Conservation (phyloP, 1,140 invertebrate genomes). For the Drosophila grimshawi region DNA sequence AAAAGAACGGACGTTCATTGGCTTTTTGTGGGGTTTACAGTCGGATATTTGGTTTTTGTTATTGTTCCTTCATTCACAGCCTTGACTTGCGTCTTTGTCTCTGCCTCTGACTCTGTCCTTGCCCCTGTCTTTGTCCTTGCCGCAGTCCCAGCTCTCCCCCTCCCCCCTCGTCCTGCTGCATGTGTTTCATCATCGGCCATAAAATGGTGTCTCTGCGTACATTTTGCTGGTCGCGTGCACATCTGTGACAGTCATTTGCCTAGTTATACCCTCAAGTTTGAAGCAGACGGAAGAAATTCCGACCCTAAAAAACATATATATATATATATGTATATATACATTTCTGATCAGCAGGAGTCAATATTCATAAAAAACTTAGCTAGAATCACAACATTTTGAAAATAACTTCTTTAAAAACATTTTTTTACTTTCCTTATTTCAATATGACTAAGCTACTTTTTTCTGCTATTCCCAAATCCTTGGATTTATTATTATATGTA, state of each 20-base stretch:
- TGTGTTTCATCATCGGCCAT: conserved; percentile 52
- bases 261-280: conserved; percentile 6
- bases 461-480: too few species aligned
- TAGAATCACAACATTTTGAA: too few species aligned
- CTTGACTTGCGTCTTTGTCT: conserved; percentile 31
- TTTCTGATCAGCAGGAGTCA: too few species aligned
- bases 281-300: too few species aligned
- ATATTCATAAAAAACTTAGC: too few species aligned
- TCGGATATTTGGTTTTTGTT: conserved; percentile 74
- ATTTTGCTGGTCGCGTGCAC: conserved; percentile 63
- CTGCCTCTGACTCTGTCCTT: too few species aligned
- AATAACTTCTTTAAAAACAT: too few species aligned
- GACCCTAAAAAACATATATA: not conserved
- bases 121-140: not conserved
- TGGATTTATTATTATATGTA: too few species aligned
- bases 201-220: conserved; percentile 69
- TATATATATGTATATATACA: too few species aligned
- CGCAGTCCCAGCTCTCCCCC: not conserved
- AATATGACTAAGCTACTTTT: too few species aligned
- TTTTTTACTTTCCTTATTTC: too few species aligned
- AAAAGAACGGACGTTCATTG: conserved; percentile 65
- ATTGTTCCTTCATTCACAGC: conserved; percentile 66
- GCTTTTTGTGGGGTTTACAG: conserved; percentile 53
- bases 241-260: conserved; percentile 49
- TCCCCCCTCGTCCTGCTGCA: too few species aligned